phyloP scores from a whole-genome alignment of 2,113 vertebrate species.

The Chionomys nivalis region DNA sequence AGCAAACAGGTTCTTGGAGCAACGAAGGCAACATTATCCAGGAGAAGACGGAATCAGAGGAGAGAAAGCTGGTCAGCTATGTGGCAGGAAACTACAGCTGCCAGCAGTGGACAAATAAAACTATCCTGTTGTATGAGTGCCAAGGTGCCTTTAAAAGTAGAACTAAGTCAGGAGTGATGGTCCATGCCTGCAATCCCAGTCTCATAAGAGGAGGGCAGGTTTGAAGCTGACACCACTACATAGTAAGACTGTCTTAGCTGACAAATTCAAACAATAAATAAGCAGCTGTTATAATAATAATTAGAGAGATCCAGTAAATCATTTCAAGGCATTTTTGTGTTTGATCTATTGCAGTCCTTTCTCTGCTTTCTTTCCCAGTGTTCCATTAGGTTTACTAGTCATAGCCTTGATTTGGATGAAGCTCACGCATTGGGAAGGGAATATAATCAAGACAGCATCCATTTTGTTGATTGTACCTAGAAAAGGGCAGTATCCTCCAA shows the following conservation, averaged over 20 bases:
- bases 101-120: not conserved
- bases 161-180: not conserved
- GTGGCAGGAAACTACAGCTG: not conserved
- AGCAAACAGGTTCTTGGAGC: not conserved
- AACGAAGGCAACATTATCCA: not conserved
- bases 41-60: not conserved
- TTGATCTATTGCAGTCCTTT: not conserved
- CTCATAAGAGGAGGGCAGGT: not conserved
- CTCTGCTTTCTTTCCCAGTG: not conserved
- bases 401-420: slow-evolving; percentile 2
- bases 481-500: not conserved
- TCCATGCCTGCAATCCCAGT: not conserved
- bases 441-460: not conserved
- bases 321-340: not conserved
- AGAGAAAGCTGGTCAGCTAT: not conserved
- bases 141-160: slow-evolving; percentile 4
- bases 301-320: not conserved
- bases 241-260: not conserved
- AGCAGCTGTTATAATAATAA: not conserved
- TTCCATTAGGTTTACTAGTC: not conserved
- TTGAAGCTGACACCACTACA: not conserved
- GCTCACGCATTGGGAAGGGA: not conserved
- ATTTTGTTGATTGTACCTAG: not conserved
- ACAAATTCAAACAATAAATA: not conserved
- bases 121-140: not conserved